These are phyloP conservation scores for Heliconius ethilla DNA, from an alignment of 2,888 invertebrate species.

Conservation along the genomic window DNA sequence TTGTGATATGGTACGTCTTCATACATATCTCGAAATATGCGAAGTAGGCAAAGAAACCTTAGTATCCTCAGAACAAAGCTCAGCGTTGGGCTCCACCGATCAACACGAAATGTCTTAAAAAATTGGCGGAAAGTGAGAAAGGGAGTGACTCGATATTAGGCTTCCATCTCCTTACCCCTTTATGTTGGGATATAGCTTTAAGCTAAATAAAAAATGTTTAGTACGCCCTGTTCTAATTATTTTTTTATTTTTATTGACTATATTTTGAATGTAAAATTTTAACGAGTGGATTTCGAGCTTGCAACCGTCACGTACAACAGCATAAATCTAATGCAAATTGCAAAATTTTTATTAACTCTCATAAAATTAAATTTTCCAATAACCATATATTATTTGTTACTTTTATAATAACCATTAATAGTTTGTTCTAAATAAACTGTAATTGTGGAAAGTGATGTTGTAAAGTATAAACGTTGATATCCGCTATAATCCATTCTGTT, in stretches of 20 bases:
- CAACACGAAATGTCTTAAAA: neutral
- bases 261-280: neutral
- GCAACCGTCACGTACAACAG: neutral
- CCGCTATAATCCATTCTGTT: constrained; percentile 43
- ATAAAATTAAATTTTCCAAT: neutral
- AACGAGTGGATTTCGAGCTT: neutral
- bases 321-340: neutral
- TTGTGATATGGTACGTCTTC: neutral
- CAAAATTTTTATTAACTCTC: neutral
- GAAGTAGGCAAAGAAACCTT: too few relatives aligned
- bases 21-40: neutral
- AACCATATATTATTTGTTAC: neutral
- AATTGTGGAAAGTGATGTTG: constrained; percentile 30
- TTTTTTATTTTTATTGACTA: neutral
- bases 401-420: constrained; percentile 12
- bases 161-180: neutral
- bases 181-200: neutral
- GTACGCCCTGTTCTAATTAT: too few relatives aligned
- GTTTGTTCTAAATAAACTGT: constrained; percentile 14
- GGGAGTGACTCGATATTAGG: too few relatives aligned
- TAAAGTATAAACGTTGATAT: constrained; percentile 44
- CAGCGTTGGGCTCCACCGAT: neutral
- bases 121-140: neutral
- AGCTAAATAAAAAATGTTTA: neutral
- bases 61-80: too few relatives aligned